Conservation (phyloP, 2,888 invertebrate species). For the Lamproptera curius region DNA sequence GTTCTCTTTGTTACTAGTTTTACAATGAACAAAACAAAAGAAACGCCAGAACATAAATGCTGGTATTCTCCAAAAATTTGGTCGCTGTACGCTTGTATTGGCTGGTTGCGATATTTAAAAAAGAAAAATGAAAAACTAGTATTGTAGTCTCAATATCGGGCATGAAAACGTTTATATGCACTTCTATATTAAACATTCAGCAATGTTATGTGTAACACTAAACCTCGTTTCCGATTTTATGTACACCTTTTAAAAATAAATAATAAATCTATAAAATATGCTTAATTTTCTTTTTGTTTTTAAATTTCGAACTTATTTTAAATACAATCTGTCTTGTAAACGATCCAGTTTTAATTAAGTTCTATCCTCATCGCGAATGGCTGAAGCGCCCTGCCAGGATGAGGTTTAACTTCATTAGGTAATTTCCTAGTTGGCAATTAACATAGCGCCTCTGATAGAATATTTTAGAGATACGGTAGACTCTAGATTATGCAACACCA, state of each 20-base stretch:
- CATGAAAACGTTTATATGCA: not conserved
- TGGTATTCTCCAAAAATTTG: constrained; percentile 9
- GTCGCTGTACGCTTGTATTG: not conserved
- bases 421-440: constrained; percentile 8
- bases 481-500: constrained; percentile 1
- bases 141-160: not conserved
- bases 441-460: constrained; percentile 1
- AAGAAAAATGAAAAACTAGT: not conserved
- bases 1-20: no score
- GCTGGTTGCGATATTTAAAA: not conserved
- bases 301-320: no score
- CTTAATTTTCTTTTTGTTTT: no score
- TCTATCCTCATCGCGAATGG: not conserved
- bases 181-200: not conserved
- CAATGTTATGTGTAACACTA: not conserved
- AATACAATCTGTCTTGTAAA: no score
- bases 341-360: no score
- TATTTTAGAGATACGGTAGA: not conserved
- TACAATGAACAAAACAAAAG: constrained; percentile 1
- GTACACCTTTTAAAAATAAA: no score
- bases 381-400: not conserved
- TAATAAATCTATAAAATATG: no score
- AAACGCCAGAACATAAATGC: constrained; percentile 1
- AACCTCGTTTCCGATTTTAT: no score
- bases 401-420: constrained; percentile 5